These are phyloP conservation scores for Hippocampus kuda DNA, from an alignment of 2,797 vertebrate species.

Conservation along the genomic window DNA sequence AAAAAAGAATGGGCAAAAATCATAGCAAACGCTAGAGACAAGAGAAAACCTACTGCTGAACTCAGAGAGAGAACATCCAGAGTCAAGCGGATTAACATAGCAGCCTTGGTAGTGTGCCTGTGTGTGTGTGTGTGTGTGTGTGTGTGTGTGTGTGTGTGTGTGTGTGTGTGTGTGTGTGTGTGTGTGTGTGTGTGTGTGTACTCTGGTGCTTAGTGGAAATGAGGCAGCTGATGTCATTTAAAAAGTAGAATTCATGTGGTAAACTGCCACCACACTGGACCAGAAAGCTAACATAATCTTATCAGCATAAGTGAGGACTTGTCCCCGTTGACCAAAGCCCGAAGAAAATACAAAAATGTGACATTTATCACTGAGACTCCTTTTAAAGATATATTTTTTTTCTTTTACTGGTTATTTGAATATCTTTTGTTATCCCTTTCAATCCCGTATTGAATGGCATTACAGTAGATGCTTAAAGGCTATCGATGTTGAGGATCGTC, in stretches of 20 bases:
- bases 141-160: no score
- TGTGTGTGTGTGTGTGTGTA: background rate
- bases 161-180: no score
- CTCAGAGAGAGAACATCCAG: slow-evolving; percentile 1
- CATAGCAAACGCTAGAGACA: background rate
- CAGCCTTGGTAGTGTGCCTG: background rate
- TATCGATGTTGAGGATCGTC: background rate
- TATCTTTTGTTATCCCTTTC: background rate
- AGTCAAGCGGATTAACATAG: slow-evolving; percentile 3
- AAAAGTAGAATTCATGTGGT: background rate
- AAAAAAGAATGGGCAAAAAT: background rate
- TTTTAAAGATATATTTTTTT: background rate
- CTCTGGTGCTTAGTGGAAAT: background rate
- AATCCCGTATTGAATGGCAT: no score
- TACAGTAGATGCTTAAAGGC: no score
- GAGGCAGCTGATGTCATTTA: slow-evolving; percentile 1
- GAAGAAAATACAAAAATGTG: background rate
- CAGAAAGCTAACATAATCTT: background rate
- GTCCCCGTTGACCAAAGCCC: background rate
- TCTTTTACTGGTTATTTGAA: background rate
- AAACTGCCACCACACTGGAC: background rate
- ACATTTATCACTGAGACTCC: background rate
- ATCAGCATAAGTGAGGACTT: background rate
- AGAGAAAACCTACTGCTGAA: slow-evolving; percentile 2
- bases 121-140: background rate